Base-by-base conservation (phyloP, 2,888 invertebrate genomes). In the Itoplectis maculator region DNA sequence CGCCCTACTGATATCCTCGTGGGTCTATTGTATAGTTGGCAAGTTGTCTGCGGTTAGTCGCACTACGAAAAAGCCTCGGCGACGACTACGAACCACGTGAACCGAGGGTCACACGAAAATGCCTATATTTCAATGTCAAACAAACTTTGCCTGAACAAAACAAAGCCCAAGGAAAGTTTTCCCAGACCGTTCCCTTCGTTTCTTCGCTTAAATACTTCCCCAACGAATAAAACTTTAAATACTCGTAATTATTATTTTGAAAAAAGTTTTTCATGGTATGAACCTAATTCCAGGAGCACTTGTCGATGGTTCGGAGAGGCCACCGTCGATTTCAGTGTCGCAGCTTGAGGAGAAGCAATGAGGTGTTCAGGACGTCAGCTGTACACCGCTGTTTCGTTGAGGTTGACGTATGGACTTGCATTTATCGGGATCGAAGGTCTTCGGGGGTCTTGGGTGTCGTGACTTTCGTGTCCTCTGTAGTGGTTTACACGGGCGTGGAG, bases 341-440 rank as follows among this genome's bases (percentile, higher is more conserved):
- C 61, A 15, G 4, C 8, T 3, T 0, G 2, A 8, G 11, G 11
- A 20, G 20, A 65, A 45, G 18, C 20, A 65, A 65, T 23, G 65
- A 45, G 65, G 45, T 42, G 45, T 42, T 23, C n/a, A n/a, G 45
- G 7, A 11, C 45, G 61, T 73, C 37, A 45, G 63, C 54, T 37
- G 47, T 47, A 51, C 42, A n/a, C n/a, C n/a, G 51, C 40, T 20
- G 13, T 15, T 83, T 70, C 63, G 47, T 35, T 70, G 65, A 75
- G 75, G 56, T 74, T 83, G 91, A 91, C 89, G 84, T 88, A 91
- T 90, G 86, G 86, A 84, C 75, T 85, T 79, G 89, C 87, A 90
- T 91, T 89, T 89, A 91, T 91, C 88, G 85, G 87, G 85, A 86
- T 87, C 87, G 87, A 87, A 77, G 84, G 59, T 81, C 69, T 42